phyloP scores from a whole-genome alignment of 2,113 vertebrate species.

The Clarias batrachus region DNA sequence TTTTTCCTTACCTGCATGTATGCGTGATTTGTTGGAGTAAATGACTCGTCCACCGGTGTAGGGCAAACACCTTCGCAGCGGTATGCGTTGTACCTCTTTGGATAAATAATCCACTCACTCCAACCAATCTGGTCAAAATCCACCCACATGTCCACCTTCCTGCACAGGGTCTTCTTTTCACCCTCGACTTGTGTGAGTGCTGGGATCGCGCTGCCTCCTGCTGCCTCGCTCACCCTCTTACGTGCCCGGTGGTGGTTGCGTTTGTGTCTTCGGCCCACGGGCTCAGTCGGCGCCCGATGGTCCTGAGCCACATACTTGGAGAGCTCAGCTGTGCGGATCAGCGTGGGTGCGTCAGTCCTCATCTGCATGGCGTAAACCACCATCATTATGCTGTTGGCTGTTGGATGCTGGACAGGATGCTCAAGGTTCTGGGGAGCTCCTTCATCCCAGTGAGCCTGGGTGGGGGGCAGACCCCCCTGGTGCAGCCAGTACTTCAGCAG shows the following conservation, averaged over 20 bases:
- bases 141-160: constrained; percentile 82
- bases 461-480: constrained; percentile 21
- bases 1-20: constrained; percentile 82
- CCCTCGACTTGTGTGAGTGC: constrained; percentile 1
- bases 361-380: constrained; percentile 80
- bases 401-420: constrained; percentile 48
- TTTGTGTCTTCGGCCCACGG: constrained; percentile 53
- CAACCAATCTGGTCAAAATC: constrained; percentile 83
- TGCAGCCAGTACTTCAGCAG: constrained; percentile 76
- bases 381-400: constrained; percentile 72
- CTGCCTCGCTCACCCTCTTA: constrained; percentile 55
- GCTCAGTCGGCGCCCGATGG: constrained; percentile 39
- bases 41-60: constrained; percentile 77
- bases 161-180: constrained; percentile 65
- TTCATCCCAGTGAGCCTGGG: not conserved
- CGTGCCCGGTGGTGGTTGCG: constrained; percentile 55
- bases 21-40: constrained; percentile 82
- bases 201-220: constrained; percentile 8
- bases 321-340: constrained; percentile 78
- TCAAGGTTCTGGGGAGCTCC: constrained; percentile 4
- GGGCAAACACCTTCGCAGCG: constrained; percentile 83
- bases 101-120: constrained; percentile 84
- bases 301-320: constrained; percentile 78
- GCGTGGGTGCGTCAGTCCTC: constrained; percentile 60
- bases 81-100: constrained; percentile 80